A percentile compares a stretch with the other conserved stretches of the same genome.
Evolutionary conservation across 1,140 invertebrate genomes (phyloP).

Genomic region (Arion vulgaris): DNA sequence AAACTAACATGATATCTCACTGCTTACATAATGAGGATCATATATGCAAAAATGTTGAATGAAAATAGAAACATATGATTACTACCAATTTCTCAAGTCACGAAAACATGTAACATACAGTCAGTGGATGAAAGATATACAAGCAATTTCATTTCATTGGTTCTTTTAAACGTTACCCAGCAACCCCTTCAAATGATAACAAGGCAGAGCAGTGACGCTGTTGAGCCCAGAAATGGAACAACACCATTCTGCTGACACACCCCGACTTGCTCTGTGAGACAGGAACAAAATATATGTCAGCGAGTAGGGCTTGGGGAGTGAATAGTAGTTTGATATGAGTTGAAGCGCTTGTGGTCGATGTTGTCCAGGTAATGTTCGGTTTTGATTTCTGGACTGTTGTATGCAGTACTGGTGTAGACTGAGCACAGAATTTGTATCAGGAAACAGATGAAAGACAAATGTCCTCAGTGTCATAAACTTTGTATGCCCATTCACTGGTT

Average conservation of each 20-base stretch:
- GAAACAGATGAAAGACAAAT: not conserved
- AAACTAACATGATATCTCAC: too few species aligned
- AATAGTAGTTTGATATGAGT: not conserved
- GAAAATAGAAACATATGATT: too few species aligned
- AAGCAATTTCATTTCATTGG: not conserved
- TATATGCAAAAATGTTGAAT: too few species aligned
- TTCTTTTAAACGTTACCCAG: constrained; percentile 22
- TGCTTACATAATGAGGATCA: too few species aligned
- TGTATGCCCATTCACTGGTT: not conserved
- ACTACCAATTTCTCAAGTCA: too few species aligned
- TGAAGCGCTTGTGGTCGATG: not conserved
- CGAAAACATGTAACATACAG: too few species aligned
- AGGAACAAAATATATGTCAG: constrained; percentile 35
- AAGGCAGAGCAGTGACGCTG: constrained; percentile 6
- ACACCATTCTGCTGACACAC: constrained; percentile 7
- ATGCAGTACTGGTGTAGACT: not conserved
- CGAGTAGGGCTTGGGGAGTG: not conserved
- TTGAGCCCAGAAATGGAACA: constrained; percentile 2
- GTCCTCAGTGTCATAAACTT: not conserved
- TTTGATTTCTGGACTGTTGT: constrained; percentile 11
- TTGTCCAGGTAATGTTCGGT: constrained; percentile 1
- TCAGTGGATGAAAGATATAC: too few species aligned
- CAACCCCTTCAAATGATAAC: constrained; percentile 28
- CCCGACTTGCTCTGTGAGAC: constrained; percentile 40
- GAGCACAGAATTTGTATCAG: not conserved